phyloP scores from a whole-genome alignment of 2,113 vertebrate species.

The Theristicus caerulescens region DNA sequence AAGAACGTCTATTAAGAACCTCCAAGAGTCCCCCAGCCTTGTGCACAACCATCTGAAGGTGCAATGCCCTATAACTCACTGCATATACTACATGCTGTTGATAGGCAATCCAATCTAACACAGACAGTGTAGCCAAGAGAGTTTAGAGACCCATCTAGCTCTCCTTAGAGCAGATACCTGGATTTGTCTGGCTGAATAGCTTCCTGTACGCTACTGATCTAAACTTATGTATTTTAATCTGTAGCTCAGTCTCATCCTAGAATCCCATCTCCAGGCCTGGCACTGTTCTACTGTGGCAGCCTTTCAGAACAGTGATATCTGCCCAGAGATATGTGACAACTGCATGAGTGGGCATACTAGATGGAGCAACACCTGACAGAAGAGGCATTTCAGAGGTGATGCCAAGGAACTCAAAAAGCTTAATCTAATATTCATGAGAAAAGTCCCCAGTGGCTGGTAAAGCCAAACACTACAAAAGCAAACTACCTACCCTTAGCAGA shows the following conservation, averaged over 20 bases:
- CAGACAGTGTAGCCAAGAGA: too few species aligned
- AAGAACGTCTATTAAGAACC: background rate
- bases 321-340: accelerated
- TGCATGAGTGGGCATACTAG: background rate
- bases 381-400: background rate
- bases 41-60: background rate
- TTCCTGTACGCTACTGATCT: background rate
- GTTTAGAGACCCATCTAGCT: background rate
- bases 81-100: background rate
- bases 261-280: background rate
- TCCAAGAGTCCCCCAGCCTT: background rate
- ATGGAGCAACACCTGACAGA: background rate
- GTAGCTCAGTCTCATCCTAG: background rate
- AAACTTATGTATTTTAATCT: background rate
- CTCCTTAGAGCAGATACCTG: background rate
- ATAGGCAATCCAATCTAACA: background rate
- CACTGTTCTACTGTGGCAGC: accelerated
- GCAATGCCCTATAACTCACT: background rate
- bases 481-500: background rate
- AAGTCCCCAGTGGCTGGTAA: background rate
- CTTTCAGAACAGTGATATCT: background rate
- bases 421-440: background rate
- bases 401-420: background rate
- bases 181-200: background rate
- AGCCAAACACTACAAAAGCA: background rate